A percentile compares a stretch with the other conserved stretches of the same genome.
These are phyloP conservation scores for Pituophis catenifer DNA, from an alignment of 2,113 vertebrate species.

Conservation along the genomic window DNA sequence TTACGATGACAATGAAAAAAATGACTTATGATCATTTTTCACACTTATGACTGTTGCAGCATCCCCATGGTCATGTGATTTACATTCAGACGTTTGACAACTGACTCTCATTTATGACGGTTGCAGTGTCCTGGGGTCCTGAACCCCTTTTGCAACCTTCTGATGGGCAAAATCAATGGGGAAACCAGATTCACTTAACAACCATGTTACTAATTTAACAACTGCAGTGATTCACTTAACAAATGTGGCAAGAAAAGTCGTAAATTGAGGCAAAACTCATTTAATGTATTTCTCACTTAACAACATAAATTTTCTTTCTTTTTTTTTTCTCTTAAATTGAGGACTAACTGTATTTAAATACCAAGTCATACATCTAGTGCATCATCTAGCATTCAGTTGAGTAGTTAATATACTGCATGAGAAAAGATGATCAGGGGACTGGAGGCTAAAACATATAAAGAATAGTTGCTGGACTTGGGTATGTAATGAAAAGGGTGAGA, in stretches of 20 bases:
- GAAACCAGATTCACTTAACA: not conserved
- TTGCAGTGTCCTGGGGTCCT: not conserved
- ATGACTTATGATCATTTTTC: not conserved
- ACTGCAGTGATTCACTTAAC: not conserved
- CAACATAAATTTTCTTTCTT: not conserved
- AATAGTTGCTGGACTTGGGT: too few species aligned
- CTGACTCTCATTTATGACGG: not conserved
- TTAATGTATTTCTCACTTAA: not conserved
- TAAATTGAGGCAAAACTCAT: not conserved
- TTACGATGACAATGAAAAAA: not conserved
- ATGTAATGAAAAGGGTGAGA: too few species aligned
- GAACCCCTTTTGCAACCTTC: not conserved
- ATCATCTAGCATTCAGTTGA: not conserved
- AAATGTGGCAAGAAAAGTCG: not conserved
- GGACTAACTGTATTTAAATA: not conserved
- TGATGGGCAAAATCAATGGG: not conserved
- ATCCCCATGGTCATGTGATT: not conserved
- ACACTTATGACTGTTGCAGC: not conserved
- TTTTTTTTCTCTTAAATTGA: not conserved
- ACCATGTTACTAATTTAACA: not conserved
- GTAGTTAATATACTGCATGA: not conserved
- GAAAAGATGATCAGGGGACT: not conserved
- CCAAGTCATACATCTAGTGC: too few species aligned
- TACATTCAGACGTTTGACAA: not conserved
- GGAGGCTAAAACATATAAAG: too few species aligned